Percentiles rank a stretch among this genome's conserved stretches.
These are phyloP conservation scores for Nomada flava DNA, from an alignment of 2,888 invertebrate species.

Conservation along the genomic window DNA sequence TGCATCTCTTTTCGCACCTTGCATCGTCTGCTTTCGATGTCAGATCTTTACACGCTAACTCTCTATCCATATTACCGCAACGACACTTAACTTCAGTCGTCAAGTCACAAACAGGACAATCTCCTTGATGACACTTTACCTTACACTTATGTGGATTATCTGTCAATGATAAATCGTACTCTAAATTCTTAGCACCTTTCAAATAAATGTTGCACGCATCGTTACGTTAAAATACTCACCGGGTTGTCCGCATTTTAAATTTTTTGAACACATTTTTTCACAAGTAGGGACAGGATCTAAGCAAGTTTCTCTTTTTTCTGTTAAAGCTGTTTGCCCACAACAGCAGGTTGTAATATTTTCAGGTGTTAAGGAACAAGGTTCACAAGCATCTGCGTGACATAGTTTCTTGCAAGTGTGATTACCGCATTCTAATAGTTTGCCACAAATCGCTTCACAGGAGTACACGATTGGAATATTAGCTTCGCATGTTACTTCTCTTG, in stretches of 20 bases:
- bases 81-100: constrained; percentile 92
- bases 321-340: constrained; percentile 89
- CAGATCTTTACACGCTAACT: constrained; percentile 91
- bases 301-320: constrained; percentile 88
- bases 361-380: constrained; percentile 88
- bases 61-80: constrained; percentile 93
- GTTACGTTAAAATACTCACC: constrained; percentile 72
- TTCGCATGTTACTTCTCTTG: constrained; percentile 88
- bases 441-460: constrained; percentile 88
- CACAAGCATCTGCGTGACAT: constrained; percentile 90
- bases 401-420: constrained; percentile 89
- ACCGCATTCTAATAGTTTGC: constrained; percentile 87
- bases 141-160: constrained; percentile 89
- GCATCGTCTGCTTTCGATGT: constrained; percentile 90
- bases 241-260: constrained; percentile 83
- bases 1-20: constrained; percentile 95
- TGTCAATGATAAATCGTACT: constrained; percentile 48
- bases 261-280: constrained; percentile 86
- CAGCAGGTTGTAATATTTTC: constrained; percentile 89
- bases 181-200: not conserved
- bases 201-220: not conserved
- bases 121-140: constrained; percentile 88
- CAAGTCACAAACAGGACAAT: constrained; percentile 92
- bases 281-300: constrained; percentile 94
- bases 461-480: constrained; percentile 81